Base-by-base conservation (phyloP, 1,140 invertebrate species). In the Schlechtendalia chinensis region DNA sequence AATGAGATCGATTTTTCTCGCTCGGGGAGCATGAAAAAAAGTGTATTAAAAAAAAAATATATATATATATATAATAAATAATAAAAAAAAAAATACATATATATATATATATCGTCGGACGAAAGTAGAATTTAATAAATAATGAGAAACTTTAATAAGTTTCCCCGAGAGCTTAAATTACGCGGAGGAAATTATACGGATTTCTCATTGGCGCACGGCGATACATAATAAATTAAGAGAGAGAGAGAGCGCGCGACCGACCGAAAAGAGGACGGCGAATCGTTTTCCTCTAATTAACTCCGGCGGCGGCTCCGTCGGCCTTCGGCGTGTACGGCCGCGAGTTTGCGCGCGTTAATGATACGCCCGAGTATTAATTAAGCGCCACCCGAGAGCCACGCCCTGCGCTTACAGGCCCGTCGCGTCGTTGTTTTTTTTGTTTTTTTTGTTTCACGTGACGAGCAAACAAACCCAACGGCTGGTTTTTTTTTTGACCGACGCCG, bases 81-180 rank as follows among this genome's bases (percentile, higher is more conserved):
- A 75, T 58, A 75, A 75, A 72, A 72, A 29, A 11, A 72, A 27
- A 50, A 29, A 72, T 27, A 71, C 17, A 45, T 39, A 47, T 22
- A 71, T 47, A 71, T 32, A 71, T 24, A 50, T 50, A 61, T 24
- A 45, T 79, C 45, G 58, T 63, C 10, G 75, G 54, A 79, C 27
- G 75, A 50, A 79, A 47, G 75, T 79, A 63, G 75, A 61, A 63
- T 79, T 79, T 79, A 61, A 79, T 79, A 79, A 79, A 79, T 79
- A 79, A 79, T 63, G 75, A 79, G 75, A 79, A 79, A 79, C 75
- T 79, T 79, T 79, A 79, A 79, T 79, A 79, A 79, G 75, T 79
- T 79, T 79, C 58, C 45, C 45, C 45, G 58, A 27, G 17, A 19
- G 75, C 58, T 79, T 79, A 79, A 79, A 79, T 79, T 79, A 79